Conservation (phyloP, 1,140 invertebrate species). For the Stegodyphus mimosarum region DNA sequence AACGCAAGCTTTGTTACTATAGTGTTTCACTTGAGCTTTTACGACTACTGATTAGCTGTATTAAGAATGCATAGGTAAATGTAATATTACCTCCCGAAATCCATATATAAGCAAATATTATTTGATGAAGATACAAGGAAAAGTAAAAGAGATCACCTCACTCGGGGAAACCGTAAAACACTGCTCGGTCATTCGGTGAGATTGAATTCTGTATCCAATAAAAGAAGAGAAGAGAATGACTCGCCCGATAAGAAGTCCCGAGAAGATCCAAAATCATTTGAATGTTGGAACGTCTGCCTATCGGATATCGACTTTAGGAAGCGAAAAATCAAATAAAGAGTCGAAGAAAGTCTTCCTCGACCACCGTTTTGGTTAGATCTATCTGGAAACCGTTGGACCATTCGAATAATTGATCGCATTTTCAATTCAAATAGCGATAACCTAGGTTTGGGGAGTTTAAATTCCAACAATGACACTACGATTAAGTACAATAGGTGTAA, state of each 20-base stretch:
- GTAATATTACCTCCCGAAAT: no score
- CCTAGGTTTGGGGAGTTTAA: constrained; percentile 17
- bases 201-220: constrained; percentile 36
- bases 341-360: no score
- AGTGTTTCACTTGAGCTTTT: no score
- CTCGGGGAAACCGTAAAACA: constrained; percentile 1
- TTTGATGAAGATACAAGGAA: no score
- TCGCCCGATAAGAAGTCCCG: constrained; percentile 8
- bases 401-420: constrained; percentile 32
- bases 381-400: background rate
- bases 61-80: no score
- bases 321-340: no score
- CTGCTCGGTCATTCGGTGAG: constrained; percentile 7
- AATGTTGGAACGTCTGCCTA: constrained; percentile 12
- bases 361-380: background rate
- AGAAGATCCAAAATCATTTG: constrained; percentile 33
- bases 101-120: no score
- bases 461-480: constrained; percentile 15
- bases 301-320: constrained; percentile 1
- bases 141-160: no score
- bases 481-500: no score
- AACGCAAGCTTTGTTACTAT: no score
- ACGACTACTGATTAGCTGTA: no score
- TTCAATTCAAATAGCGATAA: constrained; percentile 10
- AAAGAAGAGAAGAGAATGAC: constrained; percentile 1